Percentiles rank a stretch among this genome's conserved stretches.
Conservation (phyloP, 2,888 invertebrate species). For the Drosophila picticornis region DNA sequence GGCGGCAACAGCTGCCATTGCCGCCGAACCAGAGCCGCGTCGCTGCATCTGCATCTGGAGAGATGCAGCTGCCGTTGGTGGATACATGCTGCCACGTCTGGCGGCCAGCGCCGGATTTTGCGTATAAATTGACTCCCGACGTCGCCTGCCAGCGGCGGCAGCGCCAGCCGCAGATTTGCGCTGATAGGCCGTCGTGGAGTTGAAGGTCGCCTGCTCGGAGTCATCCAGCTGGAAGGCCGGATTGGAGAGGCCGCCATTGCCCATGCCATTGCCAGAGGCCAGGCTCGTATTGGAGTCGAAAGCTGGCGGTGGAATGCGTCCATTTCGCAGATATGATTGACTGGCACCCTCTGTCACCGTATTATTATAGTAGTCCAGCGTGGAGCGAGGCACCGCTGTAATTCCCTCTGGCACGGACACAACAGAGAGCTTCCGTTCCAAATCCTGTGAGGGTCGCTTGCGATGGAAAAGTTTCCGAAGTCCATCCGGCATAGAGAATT, state of each 20-base stretch:
- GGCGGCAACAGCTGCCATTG: slow-evolving; percentile 63
- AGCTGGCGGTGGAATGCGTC: slow-evolving; percentile 60
- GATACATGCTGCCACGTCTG: slow-evolving; percentile 81
- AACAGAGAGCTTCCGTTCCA: slow-evolving; percentile 81
- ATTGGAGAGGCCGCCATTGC: slow-evolving; percentile 60
- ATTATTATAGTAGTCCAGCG: slow-evolving; percentile 77
- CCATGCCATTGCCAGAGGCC: slow-evolving; percentile 36
- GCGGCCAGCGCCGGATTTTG: slow-evolving; percentile 80
- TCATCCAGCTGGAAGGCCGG: slow-evolving; percentile 66
- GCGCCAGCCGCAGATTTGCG: slow-evolving; percentile 56
- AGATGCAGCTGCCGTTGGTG: slow-evolving; percentile 62
- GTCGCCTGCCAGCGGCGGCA: slow-evolving; percentile 57
- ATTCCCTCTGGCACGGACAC: slow-evolving; percentile 81
- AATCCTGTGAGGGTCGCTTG: slow-evolving; percentile 81
- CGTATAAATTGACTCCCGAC: slow-evolving; percentile 82
- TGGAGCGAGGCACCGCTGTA: slow-evolving; percentile 50
- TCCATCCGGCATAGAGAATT: slow-evolving; percentile 84
- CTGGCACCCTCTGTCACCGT: slow-evolving; percentile 77
- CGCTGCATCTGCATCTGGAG: slow-evolving; percentile 75
- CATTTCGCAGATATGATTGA: slow-evolving; percentile 70
- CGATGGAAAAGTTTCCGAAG: slow-evolving; percentile 82
- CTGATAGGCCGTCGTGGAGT: slow-evolving; percentile 70
- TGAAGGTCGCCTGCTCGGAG: slow-evolving; percentile 55
- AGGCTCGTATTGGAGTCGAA: slow-evolving; percentile 59
- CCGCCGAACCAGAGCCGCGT: slow-evolving; percentile 71